Conservation (phyloP, 2,888 invertebrate genomes). For the Caenorhabditis sp. region DNA sequence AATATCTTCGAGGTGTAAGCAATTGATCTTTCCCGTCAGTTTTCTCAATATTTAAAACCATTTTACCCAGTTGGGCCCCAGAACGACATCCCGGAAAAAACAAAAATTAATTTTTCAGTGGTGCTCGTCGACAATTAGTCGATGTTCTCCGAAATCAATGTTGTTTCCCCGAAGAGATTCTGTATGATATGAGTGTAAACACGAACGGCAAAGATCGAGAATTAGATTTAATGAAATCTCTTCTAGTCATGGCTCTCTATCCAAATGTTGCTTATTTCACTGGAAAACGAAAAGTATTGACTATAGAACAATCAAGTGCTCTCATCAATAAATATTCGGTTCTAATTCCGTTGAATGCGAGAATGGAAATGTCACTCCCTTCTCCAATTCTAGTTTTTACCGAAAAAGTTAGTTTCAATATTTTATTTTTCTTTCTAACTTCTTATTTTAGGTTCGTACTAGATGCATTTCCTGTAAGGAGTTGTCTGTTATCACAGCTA, state of each 20-base stretch:
- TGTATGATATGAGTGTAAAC: constrained; percentile 80
- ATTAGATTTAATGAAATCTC: constrained; percentile 78
- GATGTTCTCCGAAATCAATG: constrained; percentile 78
- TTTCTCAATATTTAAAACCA: no score
- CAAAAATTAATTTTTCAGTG: constrained; percentile 36
- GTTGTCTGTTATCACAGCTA: constrained; percentile 91
- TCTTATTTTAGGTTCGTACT: constrained; percentile 80
- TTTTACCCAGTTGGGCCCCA: no score
- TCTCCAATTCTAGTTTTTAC: constrained; percentile 97
- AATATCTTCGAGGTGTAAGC: no score
- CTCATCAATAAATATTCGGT: constrained; percentile 95
- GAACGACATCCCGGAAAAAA: no score
- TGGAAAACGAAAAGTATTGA: constrained; percentile 86
- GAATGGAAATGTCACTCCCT: constrained; percentile 79
- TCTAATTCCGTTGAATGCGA: constrained; percentile 81
- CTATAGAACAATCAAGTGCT: constrained; percentile 92
- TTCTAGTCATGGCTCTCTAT: constrained; percentile 79
- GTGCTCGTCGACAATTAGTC: constrained; percentile 80
- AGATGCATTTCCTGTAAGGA: constrained; percentile 94
- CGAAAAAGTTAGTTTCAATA: constrained; percentile 79
- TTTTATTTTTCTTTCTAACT: not conserved
- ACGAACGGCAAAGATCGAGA: constrained; percentile 76
- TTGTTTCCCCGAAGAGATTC: constrained; percentile 84
- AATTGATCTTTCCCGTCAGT: no score
- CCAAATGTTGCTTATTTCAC: constrained; percentile 95